phyloP scores from a whole-genome alignment of 2,888 invertebrate species.

The Epirrhoe alternata region DNA sequence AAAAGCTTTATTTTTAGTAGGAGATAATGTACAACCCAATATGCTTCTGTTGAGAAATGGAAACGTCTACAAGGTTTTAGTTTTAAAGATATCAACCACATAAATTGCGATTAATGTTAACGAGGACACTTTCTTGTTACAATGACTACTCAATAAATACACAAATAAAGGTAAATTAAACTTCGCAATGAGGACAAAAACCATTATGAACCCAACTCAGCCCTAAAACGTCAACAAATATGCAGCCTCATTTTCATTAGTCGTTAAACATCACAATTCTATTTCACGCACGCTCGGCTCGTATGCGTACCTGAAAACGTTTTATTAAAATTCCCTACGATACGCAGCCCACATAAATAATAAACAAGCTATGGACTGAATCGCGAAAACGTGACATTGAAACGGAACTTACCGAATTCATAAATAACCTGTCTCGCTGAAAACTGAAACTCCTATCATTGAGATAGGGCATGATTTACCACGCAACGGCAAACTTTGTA shows the following conservation, averaged over 20 bases:
- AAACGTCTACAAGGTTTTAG: background rate
- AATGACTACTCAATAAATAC: background rate
- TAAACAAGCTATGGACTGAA: slow-evolving; percentile 63
- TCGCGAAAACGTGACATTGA: slow-evolving; percentile 70
- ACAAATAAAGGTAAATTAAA: background rate
- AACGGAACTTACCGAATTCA: slow-evolving; percentile 57
- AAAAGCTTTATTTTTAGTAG: background rate
- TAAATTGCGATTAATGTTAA: background rate
- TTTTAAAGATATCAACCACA: background rate
- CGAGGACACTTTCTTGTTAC: background rate
- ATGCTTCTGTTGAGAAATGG: background rate
- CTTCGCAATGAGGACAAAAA: background rate
- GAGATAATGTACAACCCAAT: no score
- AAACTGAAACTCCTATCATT: slow-evolving; percentile 49
- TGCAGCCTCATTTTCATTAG: slow-evolving; percentile 41
- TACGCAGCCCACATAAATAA: slow-evolving; percentile 62
- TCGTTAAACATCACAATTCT: slow-evolving; percentile 37
- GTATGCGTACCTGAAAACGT: slow-evolving; percentile 44
- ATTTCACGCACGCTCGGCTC: slow-evolving; percentile 37
- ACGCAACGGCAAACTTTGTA: slow-evolving; percentile 47
- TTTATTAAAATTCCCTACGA: slow-evolving; percentile 61
- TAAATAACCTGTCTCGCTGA: slow-evolving; percentile 44
- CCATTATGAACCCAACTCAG: slow-evolving; percentile 9
- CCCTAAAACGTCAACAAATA: slow-evolving; percentile 32
- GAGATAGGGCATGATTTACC: slow-evolving; percentile 58